Percentiles rank a stretch among this genome's conserved stretches.
Conservation (phyloP, 2,113 vertebrate genomes). For the Myotis davidii region DNA sequence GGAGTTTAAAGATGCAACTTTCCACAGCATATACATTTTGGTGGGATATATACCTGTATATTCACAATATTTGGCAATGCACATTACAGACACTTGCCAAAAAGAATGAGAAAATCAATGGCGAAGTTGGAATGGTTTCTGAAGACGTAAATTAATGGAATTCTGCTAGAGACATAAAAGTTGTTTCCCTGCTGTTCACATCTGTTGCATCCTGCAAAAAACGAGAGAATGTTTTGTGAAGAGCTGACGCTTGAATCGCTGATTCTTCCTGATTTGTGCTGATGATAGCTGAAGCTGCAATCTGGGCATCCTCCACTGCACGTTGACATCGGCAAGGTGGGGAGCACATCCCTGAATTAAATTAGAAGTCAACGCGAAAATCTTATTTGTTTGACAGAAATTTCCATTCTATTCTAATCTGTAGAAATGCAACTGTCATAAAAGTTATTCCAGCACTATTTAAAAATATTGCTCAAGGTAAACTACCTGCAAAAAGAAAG, state of each 20-base stretch:
- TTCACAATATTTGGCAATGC: neutral
- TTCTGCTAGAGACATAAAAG: constrained; percentile 13
- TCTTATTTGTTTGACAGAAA: constrained; percentile 52
- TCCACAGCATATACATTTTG: neutral
- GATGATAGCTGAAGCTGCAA: constrained; percentile 4
- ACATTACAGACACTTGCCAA: neutral
- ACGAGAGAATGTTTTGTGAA: constrained; percentile 16
- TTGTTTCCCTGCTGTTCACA: constrained; percentile 59
- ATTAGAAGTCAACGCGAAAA: constrained; percentile 36
- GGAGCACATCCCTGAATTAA: neutral
- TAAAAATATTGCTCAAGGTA: constrained; percentile 28
- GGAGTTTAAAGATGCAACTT: neutral
- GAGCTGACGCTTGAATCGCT: neutral
- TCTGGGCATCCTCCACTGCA: neutral
- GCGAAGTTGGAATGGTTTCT: neutral
- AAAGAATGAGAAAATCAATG: constrained; percentile 26
- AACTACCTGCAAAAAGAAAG: neutral
- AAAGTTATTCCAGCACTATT: constrained; percentile 23
- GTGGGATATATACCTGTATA: neutral
- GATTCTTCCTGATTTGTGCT: constrained; percentile 52
- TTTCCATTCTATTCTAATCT: constrained; percentile 34
- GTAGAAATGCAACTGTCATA: neutral
- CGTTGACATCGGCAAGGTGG: constrained; percentile 7
- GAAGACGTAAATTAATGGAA: constrained; percentile 38
- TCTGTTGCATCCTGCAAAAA: constrained; percentile 50